Percentiles rank a stretch among this genome's conserved stretches.
These are phyloP conservation scores for Odontocolon sp. DNA, from an alignment of 2,888 invertebrate genomes.

Conservation along the genomic window DNA sequence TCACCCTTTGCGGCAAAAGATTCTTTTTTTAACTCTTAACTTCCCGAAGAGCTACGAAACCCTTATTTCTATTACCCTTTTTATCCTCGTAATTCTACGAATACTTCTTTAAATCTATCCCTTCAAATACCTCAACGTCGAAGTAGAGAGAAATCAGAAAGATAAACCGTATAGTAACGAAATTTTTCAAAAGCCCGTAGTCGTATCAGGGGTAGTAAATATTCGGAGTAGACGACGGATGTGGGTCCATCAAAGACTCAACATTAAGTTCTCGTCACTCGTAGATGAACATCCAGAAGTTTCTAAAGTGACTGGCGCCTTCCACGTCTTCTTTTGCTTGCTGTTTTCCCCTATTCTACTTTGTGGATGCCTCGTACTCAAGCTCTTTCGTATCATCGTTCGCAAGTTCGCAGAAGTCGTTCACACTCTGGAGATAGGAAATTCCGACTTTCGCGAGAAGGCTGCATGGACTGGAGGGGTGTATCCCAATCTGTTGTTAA, in stretches of 20 bases:
- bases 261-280: slow-evolving; percentile 67
- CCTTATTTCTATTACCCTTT: slow-evolving; percentile 1
- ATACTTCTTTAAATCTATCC: not conserved
- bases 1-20: slow-evolving; percentile 49
- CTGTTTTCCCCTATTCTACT: not conserved
- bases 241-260: slow-evolving; percentile 51
- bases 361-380: not conserved
- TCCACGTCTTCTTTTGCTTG: slow-evolving; percentile 12
- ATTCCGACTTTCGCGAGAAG: slow-evolving; percentile 57
- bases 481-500: slow-evolving; percentile 55
- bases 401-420: slow-evolving; percentile 22
- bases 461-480: slow-evolving; percentile 19
- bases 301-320: slow-evolving; percentile 60
- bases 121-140: not conserved
- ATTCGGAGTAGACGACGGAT: slow-evolving; percentile 45
- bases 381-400: not conserved
- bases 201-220: not conserved
- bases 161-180: not conserved
- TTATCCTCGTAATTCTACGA: not conserved
- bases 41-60: not conserved
- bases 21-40: slow-evolving; percentile 7
- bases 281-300: slow-evolving; percentile 53
- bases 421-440: slow-evolving; percentile 54
- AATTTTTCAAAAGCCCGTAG: not conserved
- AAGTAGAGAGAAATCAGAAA: not conserved